Conservation (phyloP, 2,888 invertebrate genomes). For the Drosophila acutilabella region DNA sequence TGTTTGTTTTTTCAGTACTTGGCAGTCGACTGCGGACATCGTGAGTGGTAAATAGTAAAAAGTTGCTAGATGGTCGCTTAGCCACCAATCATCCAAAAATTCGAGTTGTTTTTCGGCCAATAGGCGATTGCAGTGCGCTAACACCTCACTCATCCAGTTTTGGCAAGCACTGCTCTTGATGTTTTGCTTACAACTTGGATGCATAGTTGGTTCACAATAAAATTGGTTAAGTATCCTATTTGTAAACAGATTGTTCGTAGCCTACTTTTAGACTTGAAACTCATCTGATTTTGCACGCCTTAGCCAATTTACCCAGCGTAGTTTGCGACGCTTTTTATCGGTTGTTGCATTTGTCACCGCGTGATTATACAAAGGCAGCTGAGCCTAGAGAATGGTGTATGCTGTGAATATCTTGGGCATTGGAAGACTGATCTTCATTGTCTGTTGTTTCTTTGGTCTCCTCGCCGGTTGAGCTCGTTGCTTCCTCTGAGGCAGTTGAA, state of each 20-base stretch:
- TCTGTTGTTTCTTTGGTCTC: background rate
- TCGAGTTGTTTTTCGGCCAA: conserved; percentile 33
- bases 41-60: conserved; percentile 31
- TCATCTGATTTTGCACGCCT: conserved; percentile 22
- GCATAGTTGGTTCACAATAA: conserved; percentile 40
- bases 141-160: conserved; percentile 53
- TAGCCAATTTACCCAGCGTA: conserved; percentile 59
- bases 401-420: conserved; percentile 1
- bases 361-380: conserved; percentile 38
- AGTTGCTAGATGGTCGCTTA: conserved; percentile 22
- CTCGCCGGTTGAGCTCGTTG: background rate
- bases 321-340: conserved; percentile 16
- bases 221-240: background rate
- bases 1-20: conserved; percentile 45
- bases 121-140: conserved; percentile 53
- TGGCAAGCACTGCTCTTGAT: conserved; percentile 53
- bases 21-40: conserved; percentile 59
- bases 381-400: conserved; percentile 7
- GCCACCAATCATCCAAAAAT: conserved; percentile 66
- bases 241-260: background rate
- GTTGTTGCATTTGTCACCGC: background rate
- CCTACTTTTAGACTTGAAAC: conserved; percentile 42
- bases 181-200: conserved; percentile 50
- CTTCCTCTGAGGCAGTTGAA: conserved; percentile 1
- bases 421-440: conserved; percentile 2